A percentile compares a stretch with the other conserved stretches of the same genome.
phyloP scores from a whole-genome alignment of 2,888 invertebrate species.

The Alviniconcha strummeri region DNA sequence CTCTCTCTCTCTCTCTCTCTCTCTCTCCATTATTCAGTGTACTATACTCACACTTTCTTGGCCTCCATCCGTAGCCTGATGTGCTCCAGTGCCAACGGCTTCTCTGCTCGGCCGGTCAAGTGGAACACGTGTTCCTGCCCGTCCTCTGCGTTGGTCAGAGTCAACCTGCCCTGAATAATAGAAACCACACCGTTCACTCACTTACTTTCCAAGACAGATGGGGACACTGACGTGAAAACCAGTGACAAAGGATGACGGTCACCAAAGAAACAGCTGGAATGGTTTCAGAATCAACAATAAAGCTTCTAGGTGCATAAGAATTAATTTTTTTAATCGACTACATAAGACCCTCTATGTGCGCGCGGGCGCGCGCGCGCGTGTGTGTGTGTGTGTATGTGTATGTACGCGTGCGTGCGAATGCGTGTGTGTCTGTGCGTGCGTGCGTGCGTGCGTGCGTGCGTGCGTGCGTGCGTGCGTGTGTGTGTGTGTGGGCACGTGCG shows the following conservation, averaged over 20 bases:
- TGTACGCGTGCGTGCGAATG: not conserved
- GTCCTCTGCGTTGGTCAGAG: conserved; percentile 67
- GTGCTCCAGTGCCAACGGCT: conserved; percentile 71
- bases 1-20: not conserved
- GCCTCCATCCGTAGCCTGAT: conserved; percentile 66
- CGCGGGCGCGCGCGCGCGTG: not conserved
- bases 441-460: not conserved
- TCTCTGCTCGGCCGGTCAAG: conserved; percentile 66
- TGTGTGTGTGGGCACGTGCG: too few relatives aligned
- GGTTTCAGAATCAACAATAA: too few relatives aligned
- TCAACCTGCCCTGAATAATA: conserved; percentile 64
- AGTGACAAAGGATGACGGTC: too few relatives aligned
- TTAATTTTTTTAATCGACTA: too few relatives aligned
- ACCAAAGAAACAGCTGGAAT: too few relatives aligned
- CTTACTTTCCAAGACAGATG: too few relatives aligned
- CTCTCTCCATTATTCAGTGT: not conserved
- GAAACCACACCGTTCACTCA: not conserved
- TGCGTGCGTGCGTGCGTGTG: too few relatives aligned
- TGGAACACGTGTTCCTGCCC: conserved; percentile 68
- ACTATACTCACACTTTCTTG: conserved; percentile 61
- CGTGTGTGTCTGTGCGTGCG: not conserved
- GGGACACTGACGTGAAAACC: too few relatives aligned
- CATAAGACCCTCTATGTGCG: not conserved
- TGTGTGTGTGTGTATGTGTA: not conserved
- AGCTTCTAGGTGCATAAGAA: too few relatives aligned